Base-by-base conservation (phyloP, 2,113 vertebrate genomes). In the Alces alces region DNA sequence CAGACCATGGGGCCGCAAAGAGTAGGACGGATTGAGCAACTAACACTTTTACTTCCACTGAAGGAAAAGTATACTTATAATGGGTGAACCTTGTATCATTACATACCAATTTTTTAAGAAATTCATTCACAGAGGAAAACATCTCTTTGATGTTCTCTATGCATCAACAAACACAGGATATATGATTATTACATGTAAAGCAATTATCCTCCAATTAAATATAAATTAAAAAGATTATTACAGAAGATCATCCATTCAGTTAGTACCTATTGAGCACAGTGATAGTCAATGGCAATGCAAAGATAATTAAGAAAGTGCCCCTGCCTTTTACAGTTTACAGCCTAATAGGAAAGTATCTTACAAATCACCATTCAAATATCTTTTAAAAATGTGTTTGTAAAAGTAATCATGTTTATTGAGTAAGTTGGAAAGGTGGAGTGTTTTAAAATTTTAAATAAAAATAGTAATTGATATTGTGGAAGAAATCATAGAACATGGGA, bases 321-420 rank as follows among this genome's bases (percentile, higher is more conserved):
- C 28, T 91, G 43, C 43, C 16, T 55, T 89, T 83, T 73, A 43
- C 23, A 89, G 80, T 60, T 93, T 78, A 79, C 7, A 73, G 27
- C 70, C 70, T 76, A 70, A 61, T 30, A 70, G n/a, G 66, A 45
- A 70, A 91, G 27, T 52, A 76, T 45, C 89, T 96, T 89, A 89
- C 1, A 97, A 52, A 47, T 73, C 57, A 73, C 66, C 78, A 90
- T 55, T 76, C 89, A 90, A 89, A 70, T 82, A 90, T 43, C 52
- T 66, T 94, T 87, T n/a, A 28, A 57, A 92, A 86, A 45, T 60
- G 21, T 94, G n/a, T 90, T 58, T 96, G 43, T 80, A 76, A 96
- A 82, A 95, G 61, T 89, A 85, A 95, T 87, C 23, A 61, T 89
- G 27, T 60, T 61, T 94, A 79, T 21, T 76, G 47, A 90, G n/a